Base-by-base conservation (phyloP, 2,888 invertebrate species). In the Copidosoma aretas region DNA sequence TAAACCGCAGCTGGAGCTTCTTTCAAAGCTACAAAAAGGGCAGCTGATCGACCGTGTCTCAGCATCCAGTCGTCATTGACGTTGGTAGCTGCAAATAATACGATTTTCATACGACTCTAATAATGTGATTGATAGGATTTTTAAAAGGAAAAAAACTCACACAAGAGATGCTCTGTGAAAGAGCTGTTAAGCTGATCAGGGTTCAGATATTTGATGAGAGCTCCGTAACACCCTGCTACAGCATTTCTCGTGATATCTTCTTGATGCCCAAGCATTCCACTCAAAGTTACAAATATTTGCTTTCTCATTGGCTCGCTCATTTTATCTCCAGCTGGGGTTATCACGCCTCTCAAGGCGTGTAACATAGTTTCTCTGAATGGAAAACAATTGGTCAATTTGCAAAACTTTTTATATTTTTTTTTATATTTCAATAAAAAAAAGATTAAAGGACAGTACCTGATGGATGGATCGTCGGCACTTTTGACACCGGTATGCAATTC, bases 141-240 rank as follows among this genome's bases (percentile, higher is more conserved):
- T 54, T 22, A 32, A 32, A 32, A 32, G 8, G 8, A 32, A 32
- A 32, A 25, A 22, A 64, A 84, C 85, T 85, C 85, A 87, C 90
- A 88, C 41, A 96, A 86, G 64, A 97, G 85, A 83, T 94, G 89
- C 79, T 92, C 92, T 72, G 87, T 87, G 60, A 95, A 86, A 25
- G 93, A 89, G 10, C 89, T 86, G 74, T 90, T 89, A 51, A 94
- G 88, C 80, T 95, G 93, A 60, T 92, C 89, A 0, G 89, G 85
- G 21, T 89, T 87, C 73, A 97, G 87, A 86, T 91, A 91, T 84
- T 90, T 89, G 79, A 92, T 86, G 68, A 97, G 85, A 1, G 95
- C 93, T 21, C 97, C 96, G 60, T 97, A 88, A 83, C 97, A 96
- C 49, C 97, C 97, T 17, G 95, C 95, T 4, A 92, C 93, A 46